Evolutionary conservation across 1,140 invertebrate species (phyloP).

Genomic region (Nylanderia fulva): DNA sequence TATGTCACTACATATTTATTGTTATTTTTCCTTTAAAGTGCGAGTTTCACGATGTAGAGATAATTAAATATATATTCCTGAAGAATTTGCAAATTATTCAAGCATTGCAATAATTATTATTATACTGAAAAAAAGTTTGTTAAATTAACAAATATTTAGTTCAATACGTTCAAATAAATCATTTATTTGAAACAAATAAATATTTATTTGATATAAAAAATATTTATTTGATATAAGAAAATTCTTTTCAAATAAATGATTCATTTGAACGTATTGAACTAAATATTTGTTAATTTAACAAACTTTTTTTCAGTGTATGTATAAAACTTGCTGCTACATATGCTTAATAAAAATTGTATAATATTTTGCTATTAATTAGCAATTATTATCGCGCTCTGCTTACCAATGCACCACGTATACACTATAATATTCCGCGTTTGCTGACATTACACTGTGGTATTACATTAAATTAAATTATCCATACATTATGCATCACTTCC

Average conservation of each 20-base stretch:
- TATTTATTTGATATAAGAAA: too few relatives aligned
- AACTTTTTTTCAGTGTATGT: too few relatives aligned
- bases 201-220: too few relatives aligned
- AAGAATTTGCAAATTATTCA: neutral
- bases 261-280: too few relatives aligned
- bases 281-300: too few relatives aligned
- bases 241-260: too few relatives aligned
- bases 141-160: too few relatives aligned
- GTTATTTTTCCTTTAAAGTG: neutral
- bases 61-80: neutral
- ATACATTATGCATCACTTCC: constrained; percentile 53
- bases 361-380: constrained; percentile 32
- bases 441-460: constrained; percentile 43
- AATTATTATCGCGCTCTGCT: constrained; percentile 14
- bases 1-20: neutral
- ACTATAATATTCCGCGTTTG: constrained; percentile 21
- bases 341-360: neutral
- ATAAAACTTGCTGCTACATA: neutral
- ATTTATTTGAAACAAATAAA: too few relatives aligned
- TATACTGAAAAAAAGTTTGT: too few relatives aligned
- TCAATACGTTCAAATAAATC: too few relatives aligned
- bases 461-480: constrained; percentile 60
- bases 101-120: too few relatives aligned
- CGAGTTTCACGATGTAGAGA: neutral
- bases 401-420: constrained; percentile 13